Conservation (phyloP, 2,113 vertebrate species). For the Mionectes macconnelli region DNA sequence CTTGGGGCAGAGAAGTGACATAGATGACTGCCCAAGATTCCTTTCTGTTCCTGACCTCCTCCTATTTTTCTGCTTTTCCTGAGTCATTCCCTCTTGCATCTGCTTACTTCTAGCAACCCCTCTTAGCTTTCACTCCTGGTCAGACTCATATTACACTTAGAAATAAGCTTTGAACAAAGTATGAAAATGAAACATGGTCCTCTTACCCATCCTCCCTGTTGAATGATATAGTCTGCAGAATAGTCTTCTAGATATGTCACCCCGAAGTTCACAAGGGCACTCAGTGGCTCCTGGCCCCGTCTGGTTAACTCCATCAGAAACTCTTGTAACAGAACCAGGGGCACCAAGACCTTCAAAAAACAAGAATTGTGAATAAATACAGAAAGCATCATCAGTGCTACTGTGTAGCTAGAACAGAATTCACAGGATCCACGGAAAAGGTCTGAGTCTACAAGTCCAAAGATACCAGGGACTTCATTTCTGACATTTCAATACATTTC, state of each 20-base stretch:
- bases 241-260: constrained; percentile 85
- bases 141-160: background rate
- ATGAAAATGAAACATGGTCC: background rate
- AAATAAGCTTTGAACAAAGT: background rate
- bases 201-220: constrained; percentile 96
- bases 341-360: constrained; percentile 83
- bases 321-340: constrained; percentile 86
- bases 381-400: background rate
- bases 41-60: background rate
- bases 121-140: background rate
- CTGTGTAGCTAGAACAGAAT: background rate
- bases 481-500: background rate
- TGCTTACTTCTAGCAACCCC: background rate
- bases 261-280: constrained; percentile 79
- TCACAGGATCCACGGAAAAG: background rate
- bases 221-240: constrained; percentile 83
- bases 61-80: background rate
- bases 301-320: constrained; percentile 79
- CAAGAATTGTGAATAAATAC: background rate
- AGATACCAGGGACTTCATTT: background rate
- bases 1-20: background rate
- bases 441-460: background rate
- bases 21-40: background rate
- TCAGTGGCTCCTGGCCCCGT: constrained; percentile 74
- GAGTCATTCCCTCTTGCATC: background rate